Conservation (phyloP, 1,140 invertebrate genomes). For the Pseudoatta argentina region DNA sequence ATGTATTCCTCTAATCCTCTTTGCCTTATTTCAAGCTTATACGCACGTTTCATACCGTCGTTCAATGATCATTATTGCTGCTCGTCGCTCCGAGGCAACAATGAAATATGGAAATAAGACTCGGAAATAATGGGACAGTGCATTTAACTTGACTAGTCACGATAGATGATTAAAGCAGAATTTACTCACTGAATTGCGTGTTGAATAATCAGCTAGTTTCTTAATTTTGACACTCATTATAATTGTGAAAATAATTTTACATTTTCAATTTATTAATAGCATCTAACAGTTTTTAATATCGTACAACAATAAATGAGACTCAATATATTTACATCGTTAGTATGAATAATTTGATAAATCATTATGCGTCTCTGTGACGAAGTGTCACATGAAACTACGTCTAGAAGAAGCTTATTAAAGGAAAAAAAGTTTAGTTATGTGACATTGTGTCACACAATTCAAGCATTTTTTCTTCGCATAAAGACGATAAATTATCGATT, state of each 20-base stretch:
- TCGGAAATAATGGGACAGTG: slow-evolving; percentile 24
- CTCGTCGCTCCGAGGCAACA: slow-evolving; percentile 7
- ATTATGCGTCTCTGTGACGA: not conserved
- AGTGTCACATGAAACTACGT: slow-evolving; percentile 15
- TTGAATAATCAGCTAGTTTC: slow-evolving; percentile 3
- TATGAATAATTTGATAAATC: slow-evolving; percentile 37
- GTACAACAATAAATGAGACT: not conserved
- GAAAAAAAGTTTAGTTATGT: not conserved
- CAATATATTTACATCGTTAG: too few species aligned
- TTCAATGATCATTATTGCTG: slow-evolving; percentile 52
- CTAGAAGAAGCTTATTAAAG: slow-evolving; percentile 6
- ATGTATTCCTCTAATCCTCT: not conserved
- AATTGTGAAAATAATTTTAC: not conserved
- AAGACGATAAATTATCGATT: slow-evolving; percentile 9
- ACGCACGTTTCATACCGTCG: slow-evolving; percentile 21
- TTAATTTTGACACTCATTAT: not conserved
- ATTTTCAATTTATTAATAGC: not conserved
- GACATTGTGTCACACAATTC: not conserved
- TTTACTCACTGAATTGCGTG: not conserved
- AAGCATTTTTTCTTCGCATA: not conserved
- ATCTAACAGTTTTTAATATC: not conserved
- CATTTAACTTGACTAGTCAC: slow-evolving; percentile 30
- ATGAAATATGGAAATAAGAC: slow-evolving; percentile 41
- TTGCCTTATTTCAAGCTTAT: slow-evolving; percentile 22
- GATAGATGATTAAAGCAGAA: slow-evolving; percentile 30